These are phyloP conservation scores for Torymus aiolomorphi DNA, from an alignment of 2,888 invertebrate species.

Conservation along the genomic window DNA sequence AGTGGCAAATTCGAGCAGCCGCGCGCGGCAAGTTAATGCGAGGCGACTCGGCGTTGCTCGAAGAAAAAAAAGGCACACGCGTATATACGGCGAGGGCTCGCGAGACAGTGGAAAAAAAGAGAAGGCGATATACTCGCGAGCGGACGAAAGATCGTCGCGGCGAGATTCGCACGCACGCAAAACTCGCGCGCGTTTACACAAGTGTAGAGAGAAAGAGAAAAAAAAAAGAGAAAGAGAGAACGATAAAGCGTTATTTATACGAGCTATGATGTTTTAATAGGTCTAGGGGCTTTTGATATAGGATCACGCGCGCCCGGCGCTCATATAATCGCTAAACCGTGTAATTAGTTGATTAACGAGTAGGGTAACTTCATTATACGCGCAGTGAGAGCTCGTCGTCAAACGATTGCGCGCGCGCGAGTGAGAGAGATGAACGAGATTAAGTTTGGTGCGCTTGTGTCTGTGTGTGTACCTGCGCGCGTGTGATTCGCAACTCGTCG, in stretches of 20 bases:
- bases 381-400: conserved; percentile 17
- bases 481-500: conserved; percentile 8
- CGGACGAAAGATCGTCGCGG: conserved; percentile 19
- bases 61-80: conserved; percentile 2
- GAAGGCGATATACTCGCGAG: conserved; percentile 1
- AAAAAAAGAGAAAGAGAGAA: not conserved
- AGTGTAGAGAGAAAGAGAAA: not conserved
- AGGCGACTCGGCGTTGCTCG: not conserved
- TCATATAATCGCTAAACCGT: conserved; percentile 55
- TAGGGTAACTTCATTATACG: conserved; percentile 59
- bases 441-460: not conserved
- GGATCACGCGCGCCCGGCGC: conserved; percentile 13
- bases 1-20: conserved; percentile 37
- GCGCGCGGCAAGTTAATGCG: conserved; percentile 7
- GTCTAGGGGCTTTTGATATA: conserved; percentile 17
- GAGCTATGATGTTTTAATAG: conserved; percentile 52
- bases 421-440: conserved; percentile 21
- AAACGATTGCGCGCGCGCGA: not conserved
- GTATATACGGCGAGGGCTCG: not conserved
- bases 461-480: not conserved
- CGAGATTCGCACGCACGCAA: conserved; percentile 52
- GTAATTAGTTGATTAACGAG: conserved; percentile 65
- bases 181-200: conserved; percentile 14
- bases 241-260: conserved; percentile 41
- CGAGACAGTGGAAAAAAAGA: not conserved